Evolutionary conservation across 2,888 invertebrate genomes (phyloP), one percentile per base, ranked within the genome.

Genomic region (Leucozona laternaria): DNA sequence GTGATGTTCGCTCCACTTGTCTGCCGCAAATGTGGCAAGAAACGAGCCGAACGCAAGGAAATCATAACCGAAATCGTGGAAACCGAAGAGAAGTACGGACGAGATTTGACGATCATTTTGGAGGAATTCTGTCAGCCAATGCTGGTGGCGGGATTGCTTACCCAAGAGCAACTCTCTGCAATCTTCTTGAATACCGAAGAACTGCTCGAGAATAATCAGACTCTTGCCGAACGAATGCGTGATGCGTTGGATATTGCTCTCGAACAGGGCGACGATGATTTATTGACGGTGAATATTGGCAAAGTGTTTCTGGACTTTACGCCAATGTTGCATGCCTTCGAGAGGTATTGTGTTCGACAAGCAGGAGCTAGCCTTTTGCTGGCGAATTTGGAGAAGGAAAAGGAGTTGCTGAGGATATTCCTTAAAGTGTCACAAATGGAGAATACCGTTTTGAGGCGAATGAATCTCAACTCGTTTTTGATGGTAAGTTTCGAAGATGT

Each of bases 391-490:
- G 98, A 98, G 93, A 97, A 98, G 93, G 98, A 98, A 91, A 98
- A 98, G 92, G 98, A 98, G 92, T 94, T 98, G 77, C 93, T 98
- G 89, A 94, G 98, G 92, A 98, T 98, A 93, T 99, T 98, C 93
- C 94, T 99, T 80, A 95, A 97, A 92, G 98, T 98, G 79, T 98
- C 98, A 45, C 98, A 98, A 94, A 98, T 98, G 97, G 98, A 98
- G 93, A 98, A 98, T 92, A 95, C 97, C 22, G 96, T 98, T 88
- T 93, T 98, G 89, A 94, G 98, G 89, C 94, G 98, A 89, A 98
- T 98, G 98, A 98, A 98, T 92, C 94, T 99, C 62, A 98, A 98
- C 93, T 98, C 98, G n/a, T 99, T 98, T 93, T 95, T 98, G 76
- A 98, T 98, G 98, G 98, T 97, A 92, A 92, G 93, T 89, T 34